These are phyloP conservation scores for Cacoxenus indagator DNA, from an alignment of 2,888 invertebrate genomes.

Conservation along the genomic window DNA sequence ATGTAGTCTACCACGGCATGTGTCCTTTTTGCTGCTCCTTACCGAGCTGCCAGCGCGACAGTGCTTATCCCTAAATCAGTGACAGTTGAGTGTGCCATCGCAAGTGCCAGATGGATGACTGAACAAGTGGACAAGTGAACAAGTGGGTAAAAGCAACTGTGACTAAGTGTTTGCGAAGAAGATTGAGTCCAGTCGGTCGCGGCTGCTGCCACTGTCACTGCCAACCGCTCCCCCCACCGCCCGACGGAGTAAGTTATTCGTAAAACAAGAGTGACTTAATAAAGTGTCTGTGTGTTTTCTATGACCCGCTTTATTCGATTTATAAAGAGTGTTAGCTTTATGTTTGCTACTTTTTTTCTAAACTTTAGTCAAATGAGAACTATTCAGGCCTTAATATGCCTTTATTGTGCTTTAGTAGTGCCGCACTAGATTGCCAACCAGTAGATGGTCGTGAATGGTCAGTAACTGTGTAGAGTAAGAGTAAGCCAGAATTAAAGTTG, in stretches of 20 bases:
- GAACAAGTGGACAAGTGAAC: slow-evolving; percentile 31
- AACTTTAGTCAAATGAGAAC: background rate
- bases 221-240: too few species aligned
- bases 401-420: background rate
- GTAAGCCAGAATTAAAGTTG: too few species aligned
- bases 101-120: background rate
- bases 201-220: too few species aligned
- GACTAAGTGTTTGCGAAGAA: background rate
- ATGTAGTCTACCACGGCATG: slow-evolving; percentile 18
- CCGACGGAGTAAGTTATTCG: too few species aligned
- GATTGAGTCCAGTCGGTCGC: background rate
- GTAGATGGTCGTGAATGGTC: too few species aligned
- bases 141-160: background rate
- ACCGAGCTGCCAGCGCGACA: slow-evolving; percentile 49
- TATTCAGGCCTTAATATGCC: background rate
- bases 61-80: slow-evolving; percentile 65
- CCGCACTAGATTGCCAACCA: background rate
- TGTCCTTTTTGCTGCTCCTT: slow-evolving; percentile 40
- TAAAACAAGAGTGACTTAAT: background rate
- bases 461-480: too few species aligned
- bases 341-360: background rate
- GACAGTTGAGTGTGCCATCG: slow-evolving; percentile 55
- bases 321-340: background rate
- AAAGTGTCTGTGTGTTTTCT: background rate
- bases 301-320: slow-evolving; percentile 6